phyloP scores from a whole-genome alignment of 2,797 vertebrate species.

The Premnoplex brunnescens region DNA sequence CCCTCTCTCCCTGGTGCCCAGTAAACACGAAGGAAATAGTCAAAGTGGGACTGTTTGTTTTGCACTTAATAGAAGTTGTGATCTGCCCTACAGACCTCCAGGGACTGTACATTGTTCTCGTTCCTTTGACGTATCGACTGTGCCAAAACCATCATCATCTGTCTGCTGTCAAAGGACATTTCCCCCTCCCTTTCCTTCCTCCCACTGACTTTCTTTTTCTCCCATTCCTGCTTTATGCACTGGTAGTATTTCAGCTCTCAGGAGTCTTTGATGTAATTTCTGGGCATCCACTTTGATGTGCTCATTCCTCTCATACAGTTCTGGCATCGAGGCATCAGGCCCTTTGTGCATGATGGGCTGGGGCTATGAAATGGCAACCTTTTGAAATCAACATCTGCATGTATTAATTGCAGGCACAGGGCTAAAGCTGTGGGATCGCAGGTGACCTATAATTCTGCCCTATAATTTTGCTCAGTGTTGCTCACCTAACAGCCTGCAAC shows the following conservation, averaged over 20 bases:
- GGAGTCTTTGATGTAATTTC: not conserved
- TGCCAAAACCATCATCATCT: not conserved
- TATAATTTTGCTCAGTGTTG: not conserved
- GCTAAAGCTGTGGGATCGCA: not conserved
- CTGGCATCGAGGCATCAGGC: not conserved
- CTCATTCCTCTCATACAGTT: rapidly evolving
- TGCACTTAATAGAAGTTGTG: not conserved
- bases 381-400: not conserved
- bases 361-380: not conserved
- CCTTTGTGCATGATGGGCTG: not conserved
- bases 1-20: not conserved
- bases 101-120: not conserved
- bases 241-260: not conserved
- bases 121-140: not conserved
- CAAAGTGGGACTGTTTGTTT: not conserved
- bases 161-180: not conserved
- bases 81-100: not conserved
- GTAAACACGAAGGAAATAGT: not conserved
- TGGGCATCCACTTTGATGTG: not conserved
- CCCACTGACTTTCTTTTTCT: not conserved
- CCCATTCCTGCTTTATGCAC: not conserved
- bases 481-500: not conserved
- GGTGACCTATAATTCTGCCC: not conserved
- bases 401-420: not conserved
- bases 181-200: not conserved